These are phyloP conservation scores for Gandaritis pyraliata DNA, from an alignment of 2,888 invertebrate species.

Conservation along the genomic window DNA sequence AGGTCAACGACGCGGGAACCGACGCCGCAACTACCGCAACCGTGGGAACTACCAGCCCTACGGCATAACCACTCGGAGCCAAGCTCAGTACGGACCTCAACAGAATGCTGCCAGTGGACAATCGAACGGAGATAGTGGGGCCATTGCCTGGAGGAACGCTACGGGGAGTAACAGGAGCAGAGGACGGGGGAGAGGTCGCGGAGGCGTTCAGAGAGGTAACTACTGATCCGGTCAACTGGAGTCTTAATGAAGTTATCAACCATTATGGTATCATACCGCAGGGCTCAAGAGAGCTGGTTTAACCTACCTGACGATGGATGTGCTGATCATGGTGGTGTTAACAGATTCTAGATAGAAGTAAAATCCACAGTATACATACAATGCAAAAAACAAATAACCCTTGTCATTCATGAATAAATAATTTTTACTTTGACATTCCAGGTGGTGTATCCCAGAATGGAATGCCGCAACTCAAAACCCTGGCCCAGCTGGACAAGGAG, in stretches of 20 bases:
- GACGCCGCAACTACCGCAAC: conserved; percentile 30
- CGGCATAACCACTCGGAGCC: conserved; percentile 3
- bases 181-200: conserved; percentile 37
- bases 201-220: conserved; percentile 43
- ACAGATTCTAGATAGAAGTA: no score
- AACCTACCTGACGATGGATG: no score
- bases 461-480: conserved; percentile 60
- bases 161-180: neutral
- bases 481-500: conserved; percentile 88
- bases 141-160: neutral
- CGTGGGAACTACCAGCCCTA: neutral
- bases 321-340: no score
- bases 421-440: conserved; percentile 36
- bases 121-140: neutral
- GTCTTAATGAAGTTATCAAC: no score
- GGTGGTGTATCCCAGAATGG: conserved; percentile 51
- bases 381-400: no score
- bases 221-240: neutral
- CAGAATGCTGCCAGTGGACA: no score
- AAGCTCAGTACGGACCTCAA: neutral
- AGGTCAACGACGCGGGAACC: conserved; percentile 25
- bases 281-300: no score
- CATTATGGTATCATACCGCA: no score
- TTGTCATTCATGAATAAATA: no score
- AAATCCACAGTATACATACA: no score